Percentiles rank a stretch among this genome's conserved stretches.
Conservation (phyloP, 2,113 vertebrate species). For the Sterna hirundo region DNA sequence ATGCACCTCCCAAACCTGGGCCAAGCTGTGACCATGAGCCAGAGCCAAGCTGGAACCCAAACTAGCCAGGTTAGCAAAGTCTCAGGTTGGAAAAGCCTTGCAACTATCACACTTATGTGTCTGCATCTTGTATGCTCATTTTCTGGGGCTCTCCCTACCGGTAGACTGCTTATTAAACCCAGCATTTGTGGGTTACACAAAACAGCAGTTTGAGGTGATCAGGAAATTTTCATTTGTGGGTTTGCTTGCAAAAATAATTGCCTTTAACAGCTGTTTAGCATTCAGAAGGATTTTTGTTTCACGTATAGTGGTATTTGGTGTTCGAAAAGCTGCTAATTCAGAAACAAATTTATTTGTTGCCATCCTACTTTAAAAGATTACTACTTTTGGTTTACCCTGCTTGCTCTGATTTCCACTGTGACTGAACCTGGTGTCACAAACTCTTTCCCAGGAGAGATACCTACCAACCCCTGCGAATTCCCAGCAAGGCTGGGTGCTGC, state of each 20-base stretch:
- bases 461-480: neutral
- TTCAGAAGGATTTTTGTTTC: neutral
- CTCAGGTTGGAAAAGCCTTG: neutral
- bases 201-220: neutral
- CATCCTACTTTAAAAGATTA: neutral
- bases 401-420: neutral
- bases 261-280: neutral
- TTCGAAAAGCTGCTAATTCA: neutral
- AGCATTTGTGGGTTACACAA: neutral
- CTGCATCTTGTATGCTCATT: neutral
- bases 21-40: neutral
- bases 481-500: neutral
- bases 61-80: neutral
- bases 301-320: neutral
- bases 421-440: neutral
- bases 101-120: rapidly evolving
- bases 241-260: neutral
- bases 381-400: neutral
- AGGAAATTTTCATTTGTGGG: neutral
- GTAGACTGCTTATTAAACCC: neutral
- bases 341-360: neutral
- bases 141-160: neutral
- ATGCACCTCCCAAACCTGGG: neutral
- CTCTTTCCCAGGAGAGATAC: neutral
- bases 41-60: neutral